A percentile compares a stretch with the other conserved stretches of the same genome.
Evolutionary conservation across 2,888 invertebrate species (phyloP).

Genomic region (Saturnia japonica): DNA sequence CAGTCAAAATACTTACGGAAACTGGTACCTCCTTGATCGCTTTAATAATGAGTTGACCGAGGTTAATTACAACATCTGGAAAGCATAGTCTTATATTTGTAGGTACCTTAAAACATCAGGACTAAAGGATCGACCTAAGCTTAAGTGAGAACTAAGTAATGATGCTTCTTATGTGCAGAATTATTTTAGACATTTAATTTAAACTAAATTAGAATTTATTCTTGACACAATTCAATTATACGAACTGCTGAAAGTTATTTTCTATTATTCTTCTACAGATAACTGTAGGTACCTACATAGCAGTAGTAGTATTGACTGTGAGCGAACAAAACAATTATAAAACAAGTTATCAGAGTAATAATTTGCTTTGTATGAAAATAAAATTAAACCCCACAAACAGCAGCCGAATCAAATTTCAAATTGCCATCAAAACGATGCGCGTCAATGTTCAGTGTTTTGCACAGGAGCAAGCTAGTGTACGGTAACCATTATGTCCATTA

Average conservation of each 20-base stretch:
- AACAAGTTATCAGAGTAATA: conserved; percentile 18
- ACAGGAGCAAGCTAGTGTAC: conserved; percentile 31
- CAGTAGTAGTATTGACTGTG: background rate
- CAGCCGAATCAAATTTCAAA: conserved; percentile 62
- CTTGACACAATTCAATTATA: background rate
- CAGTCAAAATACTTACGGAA: no score
- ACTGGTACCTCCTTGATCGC: no score
- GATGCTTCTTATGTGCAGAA: background rate
- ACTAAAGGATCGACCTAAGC: background rate
- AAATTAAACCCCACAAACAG: conserved; percentile 32
- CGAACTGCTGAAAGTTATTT: background rate
- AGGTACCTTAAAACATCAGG: background rate
- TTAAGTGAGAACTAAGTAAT: background rate
- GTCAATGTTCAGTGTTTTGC: conserved; percentile 54
- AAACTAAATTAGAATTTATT: background rate
- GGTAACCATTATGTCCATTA: conserved; percentile 27
- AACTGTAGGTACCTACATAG: background rate
- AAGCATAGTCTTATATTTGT: no score
- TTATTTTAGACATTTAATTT: background rate
- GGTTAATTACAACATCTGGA: no score
- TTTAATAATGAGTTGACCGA: no score
- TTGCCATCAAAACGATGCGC: conserved; percentile 61
- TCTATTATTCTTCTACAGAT: background rate
- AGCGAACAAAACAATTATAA: conserved; percentile 18
- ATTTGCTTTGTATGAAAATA: conserved; percentile 30